phyloP scores from a whole-genome alignment of 2,113 vertebrate species.

The Mirza zaza region DNA sequence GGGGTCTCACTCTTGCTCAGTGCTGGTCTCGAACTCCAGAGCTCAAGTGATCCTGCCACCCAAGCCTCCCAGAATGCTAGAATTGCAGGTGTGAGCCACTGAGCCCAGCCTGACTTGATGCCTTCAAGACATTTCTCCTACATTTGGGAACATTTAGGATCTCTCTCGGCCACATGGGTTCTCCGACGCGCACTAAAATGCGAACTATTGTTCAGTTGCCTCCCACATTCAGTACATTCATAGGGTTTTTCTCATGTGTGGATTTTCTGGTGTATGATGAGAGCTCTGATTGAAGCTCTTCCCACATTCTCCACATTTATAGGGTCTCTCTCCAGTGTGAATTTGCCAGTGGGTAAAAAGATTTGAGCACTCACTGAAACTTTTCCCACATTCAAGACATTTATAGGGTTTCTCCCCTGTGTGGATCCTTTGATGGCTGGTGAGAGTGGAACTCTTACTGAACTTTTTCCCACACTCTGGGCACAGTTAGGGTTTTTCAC shows the following conservation, averaged over 20 bases:
- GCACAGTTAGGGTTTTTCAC: background rate
- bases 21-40: too few species aligned
- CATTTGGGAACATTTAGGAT: background rate
- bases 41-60: too few species aligned
- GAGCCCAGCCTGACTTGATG: too few species aligned
- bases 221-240: background rate
- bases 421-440: background rate
- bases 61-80: too few species aligned
- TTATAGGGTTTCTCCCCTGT: background rate
- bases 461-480: background rate
- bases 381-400: background rate
- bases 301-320: background rate
- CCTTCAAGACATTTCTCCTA: background rate
- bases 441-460: background rate
- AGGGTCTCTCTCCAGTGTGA: background rate
- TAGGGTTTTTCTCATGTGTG: background rate
- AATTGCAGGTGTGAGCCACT: too few species aligned
- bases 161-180: background rate
- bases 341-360: background rate
- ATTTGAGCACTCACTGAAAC: background rate
- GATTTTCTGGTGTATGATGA: background rate
- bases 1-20: too few species aligned
- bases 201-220: background rate
- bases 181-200: background rate
- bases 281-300: background rate